Evolutionary conservation across 2,888 invertebrate genomes (phyloP).

Genomic region (Eupithecia tripunctaria): DNA sequence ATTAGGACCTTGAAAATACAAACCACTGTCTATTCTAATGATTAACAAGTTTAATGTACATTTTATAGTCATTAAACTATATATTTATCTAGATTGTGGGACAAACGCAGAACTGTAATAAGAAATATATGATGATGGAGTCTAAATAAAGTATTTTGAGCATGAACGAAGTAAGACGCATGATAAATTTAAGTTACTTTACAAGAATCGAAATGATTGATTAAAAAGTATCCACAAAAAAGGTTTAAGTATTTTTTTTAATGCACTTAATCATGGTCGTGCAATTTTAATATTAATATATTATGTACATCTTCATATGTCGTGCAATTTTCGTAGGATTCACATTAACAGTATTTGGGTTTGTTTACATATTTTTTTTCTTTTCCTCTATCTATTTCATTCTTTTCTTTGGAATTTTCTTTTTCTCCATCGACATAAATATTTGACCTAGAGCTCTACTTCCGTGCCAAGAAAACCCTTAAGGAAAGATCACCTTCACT

Average conservation of each 20-base stretch:
- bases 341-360: background rate
- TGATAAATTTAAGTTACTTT: background rate
- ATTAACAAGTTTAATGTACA: slow-evolving; percentile 72
- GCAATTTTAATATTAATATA: background rate
- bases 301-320: background rate
- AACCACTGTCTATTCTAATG: slow-evolving; percentile 52
- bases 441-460: background rate
- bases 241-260: background rate
- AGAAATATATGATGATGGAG: background rate
- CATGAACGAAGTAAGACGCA: background rate
- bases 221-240: too few species aligned
- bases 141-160: background rate
- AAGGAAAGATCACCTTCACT: slow-evolving; percentile 14
- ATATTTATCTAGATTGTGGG: slow-evolving; percentile 82
- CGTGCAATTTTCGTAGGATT: background rate
- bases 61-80: slow-evolving; percentile 74
- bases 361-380: background rate
- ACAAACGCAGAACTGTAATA: slow-evolving; percentile 45
- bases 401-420: background rate
- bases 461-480: background rate
- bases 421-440: background rate
- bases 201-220: too few species aligned
- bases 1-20: slow-evolving; percentile 39
- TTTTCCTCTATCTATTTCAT: too few species aligned
- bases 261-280: too few species aligned